A percentile compares a stretch with the other conserved stretches of the same genome.
These are phyloP conservation scores for Acholoe squamosa DNA, from an alignment of 2,888 invertebrate species.

Conservation along the genomic window DNA sequence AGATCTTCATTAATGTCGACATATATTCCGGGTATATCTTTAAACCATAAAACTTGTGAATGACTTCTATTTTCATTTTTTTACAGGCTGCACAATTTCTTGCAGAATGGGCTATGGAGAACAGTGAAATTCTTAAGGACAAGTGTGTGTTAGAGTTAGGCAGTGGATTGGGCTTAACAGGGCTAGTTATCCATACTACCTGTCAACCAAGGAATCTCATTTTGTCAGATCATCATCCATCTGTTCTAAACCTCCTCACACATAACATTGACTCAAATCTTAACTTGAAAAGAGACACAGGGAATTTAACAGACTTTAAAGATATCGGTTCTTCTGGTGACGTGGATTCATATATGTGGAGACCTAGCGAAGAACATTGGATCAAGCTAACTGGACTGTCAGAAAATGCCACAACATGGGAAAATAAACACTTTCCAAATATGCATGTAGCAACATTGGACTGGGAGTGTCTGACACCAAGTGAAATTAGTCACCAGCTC, in stretches of 20 bases:
- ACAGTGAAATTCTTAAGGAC: neutral
- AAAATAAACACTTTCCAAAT: neutral
- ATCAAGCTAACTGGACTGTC: neutral
- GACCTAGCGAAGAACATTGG: neutral
- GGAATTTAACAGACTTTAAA: neutral
- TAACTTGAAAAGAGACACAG: neutral
- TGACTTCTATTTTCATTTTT: neutral
- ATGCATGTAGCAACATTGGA: neutral
- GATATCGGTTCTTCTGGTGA: neutral
- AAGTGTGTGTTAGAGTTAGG: conserved; percentile 57
- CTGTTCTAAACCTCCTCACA: conserved; percentile 24
- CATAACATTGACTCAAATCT: conserved; percentile 36
- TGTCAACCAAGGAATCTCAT: conserved; percentile 11
- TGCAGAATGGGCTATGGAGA: conserved; percentile 57
- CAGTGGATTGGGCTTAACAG: conserved; percentile 58
- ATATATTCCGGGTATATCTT: no score
- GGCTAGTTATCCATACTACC: conserved; percentile 15
- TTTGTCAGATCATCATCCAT: conserved; percentile 51
- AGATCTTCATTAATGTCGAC: no score
- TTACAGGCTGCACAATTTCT: conserved; percentile 60
- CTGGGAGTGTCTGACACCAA: neutral
- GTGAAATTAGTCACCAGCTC: neutral
- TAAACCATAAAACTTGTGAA: no score
- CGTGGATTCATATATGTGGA: neutral
- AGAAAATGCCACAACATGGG: neutral